phyloP scores from a whole-genome alignment of 2,113 vertebrate species.

The Tupaia tana region DNA sequence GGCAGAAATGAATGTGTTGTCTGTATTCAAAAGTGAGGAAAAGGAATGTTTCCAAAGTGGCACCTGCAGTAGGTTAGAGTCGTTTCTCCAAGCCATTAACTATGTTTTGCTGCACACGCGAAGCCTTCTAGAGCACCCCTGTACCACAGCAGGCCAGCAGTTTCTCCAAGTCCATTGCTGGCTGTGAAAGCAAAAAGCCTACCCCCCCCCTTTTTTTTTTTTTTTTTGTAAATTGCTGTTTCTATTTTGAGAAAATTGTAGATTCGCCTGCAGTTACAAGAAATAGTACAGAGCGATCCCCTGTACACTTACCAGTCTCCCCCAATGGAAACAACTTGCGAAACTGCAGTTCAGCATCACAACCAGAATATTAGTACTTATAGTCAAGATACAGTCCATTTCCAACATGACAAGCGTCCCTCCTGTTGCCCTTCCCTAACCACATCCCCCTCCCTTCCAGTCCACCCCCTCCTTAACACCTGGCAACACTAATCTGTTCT shows the following conservation, averaged over 20 bases:
- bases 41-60: neutral
- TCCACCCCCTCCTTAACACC: neutral
- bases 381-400: neutral
- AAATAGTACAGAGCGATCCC: neutral
- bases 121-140: neutral
- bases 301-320: neutral
- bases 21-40: neutral
- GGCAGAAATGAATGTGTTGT: neutral
- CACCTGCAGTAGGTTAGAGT: neutral
- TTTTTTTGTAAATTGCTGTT: neutral
- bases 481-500: neutral
- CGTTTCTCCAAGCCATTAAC: neutral
- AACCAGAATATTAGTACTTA: neutral
- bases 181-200: neutral
- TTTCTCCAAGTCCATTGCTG: neutral
- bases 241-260: constrained; percentile 26
- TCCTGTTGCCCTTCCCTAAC: neutral
- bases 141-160: no score
- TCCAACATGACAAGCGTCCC: neutral
- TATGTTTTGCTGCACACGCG: fast-evolving
- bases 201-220: neutral
- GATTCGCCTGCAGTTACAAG: neutral
- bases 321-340: neutral
- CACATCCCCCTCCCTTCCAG: neutral
- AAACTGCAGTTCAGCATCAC: neutral